phyloP scores from a whole-genome alignment of 2,113 vertebrate species.

The Calyptommatus sinebrachiatus region DNA sequence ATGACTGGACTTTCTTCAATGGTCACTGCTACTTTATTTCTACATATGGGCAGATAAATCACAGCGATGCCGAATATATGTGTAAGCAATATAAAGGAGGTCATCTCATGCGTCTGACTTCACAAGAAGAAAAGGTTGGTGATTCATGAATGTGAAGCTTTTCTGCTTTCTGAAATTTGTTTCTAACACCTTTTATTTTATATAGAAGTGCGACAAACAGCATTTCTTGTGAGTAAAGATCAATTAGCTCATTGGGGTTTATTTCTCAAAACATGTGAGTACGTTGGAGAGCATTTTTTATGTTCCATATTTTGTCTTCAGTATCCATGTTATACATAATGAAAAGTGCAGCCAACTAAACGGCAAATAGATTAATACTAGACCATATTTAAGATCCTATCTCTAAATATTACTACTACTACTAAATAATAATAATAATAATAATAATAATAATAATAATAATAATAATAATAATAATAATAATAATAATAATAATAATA shows the following conservation, averaged over 20 bases:
- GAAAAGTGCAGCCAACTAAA: not conserved
- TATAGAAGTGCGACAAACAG: not conserved
- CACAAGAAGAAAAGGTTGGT: constrained; percentile 12
- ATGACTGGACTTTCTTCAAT: constrained; percentile 21
- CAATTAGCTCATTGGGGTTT: not conserved
- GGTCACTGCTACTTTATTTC: constrained; percentile 25
- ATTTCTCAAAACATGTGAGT: no score
- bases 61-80: constrained; percentile 23
- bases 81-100: constrained; percentile 6
- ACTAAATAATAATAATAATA: no score
- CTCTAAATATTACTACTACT: not conserved
- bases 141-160: not conserved
- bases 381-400: not conserved
- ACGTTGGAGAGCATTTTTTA: no score
- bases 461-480: no score
- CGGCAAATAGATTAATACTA: not conserved
- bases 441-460: no score
- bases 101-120: not conserved
- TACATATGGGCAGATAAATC: constrained; percentile 19
- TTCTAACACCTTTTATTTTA: not conserved
- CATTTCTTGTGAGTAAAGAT: not conserved
- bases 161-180: not conserved
- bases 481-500: no score
- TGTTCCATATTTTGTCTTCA: no score
- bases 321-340: no score